Percentiles rank a stretch among this genome's conserved stretches.
phyloP scores from a whole-genome alignment of 2,113 vertebrate species.

The Neofelis nebulosa region DNA sequence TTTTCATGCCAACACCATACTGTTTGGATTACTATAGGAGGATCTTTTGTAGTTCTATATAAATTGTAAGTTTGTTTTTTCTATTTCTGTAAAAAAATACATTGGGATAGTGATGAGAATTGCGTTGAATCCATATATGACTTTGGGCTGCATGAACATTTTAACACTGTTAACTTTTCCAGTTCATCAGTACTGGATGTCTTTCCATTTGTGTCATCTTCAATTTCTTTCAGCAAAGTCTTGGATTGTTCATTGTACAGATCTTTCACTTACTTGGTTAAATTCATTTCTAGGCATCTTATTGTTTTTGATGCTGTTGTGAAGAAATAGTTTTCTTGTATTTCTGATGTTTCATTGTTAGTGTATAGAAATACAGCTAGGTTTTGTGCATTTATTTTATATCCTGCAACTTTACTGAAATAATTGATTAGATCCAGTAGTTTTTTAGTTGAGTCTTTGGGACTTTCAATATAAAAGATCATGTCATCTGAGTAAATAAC shows the following conservation, averaged over 20 bases:
- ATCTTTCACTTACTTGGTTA: background rate
- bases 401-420: background rate
- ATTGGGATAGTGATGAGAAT: background rate
- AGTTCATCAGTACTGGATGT: background rate
- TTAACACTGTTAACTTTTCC: background rate
- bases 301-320: background rate
- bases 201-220: background rate
- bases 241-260: background rate
- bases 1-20: background rate
- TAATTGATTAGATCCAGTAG: background rate
- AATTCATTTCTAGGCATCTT: background rate
- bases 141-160: background rate
- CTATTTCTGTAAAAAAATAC: background rate
- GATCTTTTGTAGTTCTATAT: background rate
- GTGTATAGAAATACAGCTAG: background rate
- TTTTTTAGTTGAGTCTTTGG: background rate
- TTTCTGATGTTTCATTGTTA: background rate
- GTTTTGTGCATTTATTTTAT: background rate
- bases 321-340: background rate
- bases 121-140: background rate
- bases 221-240: background rate
- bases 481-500: background rate
- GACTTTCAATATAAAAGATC: background rate
- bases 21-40: background rate
- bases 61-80: background rate